A percentile compares a stretch with the other conserved stretches of the same genome.
Conservation (phyloP, 2,888 invertebrate genomes). For the Athripsodes cinereus region DNA sequence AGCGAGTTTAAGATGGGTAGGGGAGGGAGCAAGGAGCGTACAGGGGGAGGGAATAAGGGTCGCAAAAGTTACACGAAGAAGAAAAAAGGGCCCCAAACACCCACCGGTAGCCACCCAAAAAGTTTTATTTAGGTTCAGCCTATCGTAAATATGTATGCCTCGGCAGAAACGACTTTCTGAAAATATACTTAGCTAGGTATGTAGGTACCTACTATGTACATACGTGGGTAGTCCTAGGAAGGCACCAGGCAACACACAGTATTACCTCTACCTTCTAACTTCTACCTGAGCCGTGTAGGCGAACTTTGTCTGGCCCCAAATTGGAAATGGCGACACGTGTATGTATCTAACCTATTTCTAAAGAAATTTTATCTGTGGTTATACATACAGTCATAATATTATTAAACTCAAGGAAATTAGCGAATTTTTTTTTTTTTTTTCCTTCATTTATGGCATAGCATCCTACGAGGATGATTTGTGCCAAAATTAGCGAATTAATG, state of each 20-base stretch:
- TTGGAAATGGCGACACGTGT: too few relatives aligned
- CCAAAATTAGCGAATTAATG: too few relatives aligned
- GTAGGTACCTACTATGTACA: background rate
- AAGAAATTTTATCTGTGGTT: too few relatives aligned
- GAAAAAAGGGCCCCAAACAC: slow-evolving; percentile 7
- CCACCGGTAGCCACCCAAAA: slow-evolving; percentile 6
- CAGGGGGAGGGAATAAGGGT: background rate
- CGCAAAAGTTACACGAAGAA: slow-evolving; percentile 8
- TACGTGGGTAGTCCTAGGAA: background rate
- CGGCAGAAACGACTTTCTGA: slow-evolving; percentile 17
- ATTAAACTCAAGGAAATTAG: too few relatives aligned
- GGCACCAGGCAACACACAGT: background rate
- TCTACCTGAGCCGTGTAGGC: too few relatives aligned
- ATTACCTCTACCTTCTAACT: too few relatives aligned
- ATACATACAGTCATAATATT: too few relatives aligned
- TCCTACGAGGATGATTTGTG: too few relatives aligned
- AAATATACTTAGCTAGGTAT: slow-evolving; percentile 1
- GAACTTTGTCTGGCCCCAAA: too few relatives aligned
- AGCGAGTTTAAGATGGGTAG: slow-evolving; percentile 15
- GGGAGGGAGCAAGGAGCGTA: background rate
- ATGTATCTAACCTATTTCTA: too few relatives aligned
- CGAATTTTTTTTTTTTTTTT: too few relatives aligned
- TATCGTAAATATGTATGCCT: slow-evolving; percentile 24
- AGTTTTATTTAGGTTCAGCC: slow-evolving; percentile 24
- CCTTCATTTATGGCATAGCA: too few relatives aligned